These are phyloP conservation scores for Protaetia brevitarsis DNA, from an alignment of 1,140 invertebrate genomes.

Conservation along the genomic window DNA sequence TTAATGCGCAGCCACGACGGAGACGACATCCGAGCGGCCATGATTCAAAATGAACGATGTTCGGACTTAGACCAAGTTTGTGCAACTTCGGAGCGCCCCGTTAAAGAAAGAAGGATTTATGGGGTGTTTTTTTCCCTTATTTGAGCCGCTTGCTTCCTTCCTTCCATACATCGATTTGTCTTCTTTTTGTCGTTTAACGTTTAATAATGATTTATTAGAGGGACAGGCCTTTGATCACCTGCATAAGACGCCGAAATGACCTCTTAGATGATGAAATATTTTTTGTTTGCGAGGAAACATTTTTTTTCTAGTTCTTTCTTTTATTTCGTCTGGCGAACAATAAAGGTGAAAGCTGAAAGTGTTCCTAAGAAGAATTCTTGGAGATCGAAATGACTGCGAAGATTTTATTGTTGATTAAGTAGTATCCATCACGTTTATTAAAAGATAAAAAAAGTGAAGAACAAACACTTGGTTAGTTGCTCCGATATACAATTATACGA, in stretches of 20 bases:
- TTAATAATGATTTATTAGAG: slow-evolving; percentile 42
- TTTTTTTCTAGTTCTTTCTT: no score
- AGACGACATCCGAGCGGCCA: slow-evolving; percentile 43
- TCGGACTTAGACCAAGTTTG: slow-evolving; percentile 48
- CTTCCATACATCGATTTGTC: slow-evolving; percentile 39
- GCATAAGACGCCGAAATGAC: slow-evolving; percentile 9
- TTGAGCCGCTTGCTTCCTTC: slow-evolving; percentile 38
- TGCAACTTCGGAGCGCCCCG: slow-evolving; percentile 41
- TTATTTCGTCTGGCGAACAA: no score
- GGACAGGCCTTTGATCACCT: slow-evolving; percentile 20
- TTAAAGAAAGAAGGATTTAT: slow-evolving; percentile 47
- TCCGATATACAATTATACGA: no score
- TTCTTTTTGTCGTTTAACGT: slow-evolving; percentile 44
- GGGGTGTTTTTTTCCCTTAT: slow-evolving; percentile 35
- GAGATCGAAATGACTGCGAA: no score
- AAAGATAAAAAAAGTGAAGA: no score
- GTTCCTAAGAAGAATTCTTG: no score
- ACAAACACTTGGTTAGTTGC: no score
- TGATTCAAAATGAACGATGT: slow-evolving; percentile 48
- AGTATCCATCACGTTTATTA: no score
- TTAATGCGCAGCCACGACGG: slow-evolving; percentile 46
- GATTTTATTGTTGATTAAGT: no score
- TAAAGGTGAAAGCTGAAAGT: no score
- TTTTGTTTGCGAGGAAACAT: background rate
- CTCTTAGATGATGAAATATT: slow-evolving; percentile 11